Percentiles rank a stretch among this genome's conserved stretches.
These are phyloP conservation scores for Chrysolina americana DNA, from an alignment of 2,888 invertebrate genomes.

Conservation along the genomic window DNA sequence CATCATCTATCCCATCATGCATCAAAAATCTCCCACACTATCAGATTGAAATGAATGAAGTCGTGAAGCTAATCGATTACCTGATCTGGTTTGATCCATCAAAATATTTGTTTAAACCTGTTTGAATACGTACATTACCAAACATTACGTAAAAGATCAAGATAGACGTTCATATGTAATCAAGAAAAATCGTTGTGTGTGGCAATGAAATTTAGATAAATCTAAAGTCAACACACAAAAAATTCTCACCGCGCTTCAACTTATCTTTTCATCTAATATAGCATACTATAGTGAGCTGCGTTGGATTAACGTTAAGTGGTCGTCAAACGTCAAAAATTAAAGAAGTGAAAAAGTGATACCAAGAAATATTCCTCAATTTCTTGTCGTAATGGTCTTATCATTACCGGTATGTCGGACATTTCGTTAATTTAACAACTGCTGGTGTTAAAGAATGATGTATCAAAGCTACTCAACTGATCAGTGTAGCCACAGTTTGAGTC, in stretches of 20 bases:
- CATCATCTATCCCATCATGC: not conserved
- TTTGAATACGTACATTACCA: not conserved
- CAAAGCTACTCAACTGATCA: not conserved
- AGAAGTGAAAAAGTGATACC: constrained; percentile 14
- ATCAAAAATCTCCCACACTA: not conserved
- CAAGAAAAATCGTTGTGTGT: constrained; percentile 14
- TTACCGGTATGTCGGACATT: not conserved
- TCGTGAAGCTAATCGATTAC: constrained; percentile 3
- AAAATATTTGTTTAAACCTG: constrained; percentile 11
- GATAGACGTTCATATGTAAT: constrained; percentile 14
- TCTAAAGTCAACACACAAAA: constrained; percentile 4
- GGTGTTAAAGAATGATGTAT: not conserved
- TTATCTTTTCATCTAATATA: constrained; percentile 14
- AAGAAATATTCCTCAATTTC: not conserved
- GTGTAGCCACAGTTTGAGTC: too few relatives aligned
- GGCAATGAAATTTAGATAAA: constrained; percentile 18
- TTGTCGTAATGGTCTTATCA: constrained; percentile 7
- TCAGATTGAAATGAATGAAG: not conserved
- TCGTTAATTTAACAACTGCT: not conserved
- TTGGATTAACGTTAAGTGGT: constrained; percentile 18
- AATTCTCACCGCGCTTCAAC: constrained; percentile 8
- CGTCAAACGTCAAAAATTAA: constrained; percentile 12
- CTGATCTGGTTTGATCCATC: not conserved
- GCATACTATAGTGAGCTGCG: not conserved
- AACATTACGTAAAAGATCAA: constrained; percentile 11